phyloP scores from a whole-genome alignment of 2,797 vertebrate species.

The Pyrocephalus nanus region DNA sequence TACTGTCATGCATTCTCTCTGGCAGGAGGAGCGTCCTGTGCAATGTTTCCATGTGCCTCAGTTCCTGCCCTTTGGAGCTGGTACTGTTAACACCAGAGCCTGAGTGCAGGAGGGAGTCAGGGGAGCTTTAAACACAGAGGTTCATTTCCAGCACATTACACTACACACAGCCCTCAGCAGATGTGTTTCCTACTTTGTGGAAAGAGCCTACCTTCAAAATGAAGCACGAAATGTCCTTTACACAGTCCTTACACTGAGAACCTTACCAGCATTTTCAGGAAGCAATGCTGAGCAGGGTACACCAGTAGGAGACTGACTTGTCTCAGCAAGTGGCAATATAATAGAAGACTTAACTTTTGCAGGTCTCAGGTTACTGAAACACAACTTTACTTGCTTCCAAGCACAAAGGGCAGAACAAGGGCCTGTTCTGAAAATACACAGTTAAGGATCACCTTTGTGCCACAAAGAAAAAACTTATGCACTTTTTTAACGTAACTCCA shows the following conservation, averaged over 20 bases:
- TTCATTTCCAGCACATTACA: background rate
- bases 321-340: background rate
- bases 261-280: background rate
- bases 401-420: background rate
- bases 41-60: fast-evolving
- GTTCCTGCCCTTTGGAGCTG: background rate
- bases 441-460: background rate
- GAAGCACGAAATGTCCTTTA: background rate
- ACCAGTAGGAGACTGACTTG: fast-evolving
- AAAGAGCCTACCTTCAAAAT: background rate
- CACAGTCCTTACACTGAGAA: background rate
- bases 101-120: background rate
- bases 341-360: background rate
- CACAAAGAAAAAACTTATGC: background rate
- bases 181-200: fast-evolving
- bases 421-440: background rate
- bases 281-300: background rate
- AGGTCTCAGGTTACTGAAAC: background rate
- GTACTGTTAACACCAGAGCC: background rate
- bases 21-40: fast-evolving
- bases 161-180: background rate
- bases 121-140: background rate
- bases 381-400: background rate
- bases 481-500: background rate
- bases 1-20: fast-evolving